Evolutionary conservation across 2,888 invertebrate species (phyloP), one percentile per base, ranked within the genome.

Genomic region (Blastobasis adustella): DNA sequence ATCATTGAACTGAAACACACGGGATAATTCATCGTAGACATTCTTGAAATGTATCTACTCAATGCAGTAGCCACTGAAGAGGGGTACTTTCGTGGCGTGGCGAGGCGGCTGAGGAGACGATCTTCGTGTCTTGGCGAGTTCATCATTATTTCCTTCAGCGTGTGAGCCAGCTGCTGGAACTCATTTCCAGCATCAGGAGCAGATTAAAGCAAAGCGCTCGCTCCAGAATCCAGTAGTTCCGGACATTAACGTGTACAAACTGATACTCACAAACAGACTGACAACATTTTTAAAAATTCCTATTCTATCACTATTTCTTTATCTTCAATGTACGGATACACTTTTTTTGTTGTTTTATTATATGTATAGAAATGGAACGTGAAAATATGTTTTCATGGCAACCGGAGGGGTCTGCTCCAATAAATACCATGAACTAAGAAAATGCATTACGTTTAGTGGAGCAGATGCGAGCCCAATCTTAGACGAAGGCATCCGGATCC

Each of bases 31-130:
- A 0, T 54, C 42, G 7, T 54, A 55, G 0, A 54, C 51, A 36
- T 38, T 49, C 41, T 54, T 53, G 10, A 58, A 58, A 9, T 57
- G 57, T 8, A 58, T 40, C 55, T 55, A 58, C 43, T 58, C 58
- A 23, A 57, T 46, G 10, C 54, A 53, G 39, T 56, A 54, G 7
- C 58, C 56, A 43, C 46, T 46, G 37, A 55, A 58, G 0, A 50
- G n/a, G 5, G 59, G 59, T 6, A 59, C 40, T 9, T 58, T 2
- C 53, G 50, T 6, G 56, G 53, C 4, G 58, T 58, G 6, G 54
- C 37, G n/a, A 57, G 37, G 4, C 54, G 50, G 39, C 45, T 54
- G n/a, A 54, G 51, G 4, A 54, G 10, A 6, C 54, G 51, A 1
- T 52, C 47, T 7, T 51, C 54, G 10, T 47, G 37, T 8, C 45